Conservation (phyloP, 1,140 invertebrate species). For the Pachyrhynchus sulphureomaculatus region DNA sequence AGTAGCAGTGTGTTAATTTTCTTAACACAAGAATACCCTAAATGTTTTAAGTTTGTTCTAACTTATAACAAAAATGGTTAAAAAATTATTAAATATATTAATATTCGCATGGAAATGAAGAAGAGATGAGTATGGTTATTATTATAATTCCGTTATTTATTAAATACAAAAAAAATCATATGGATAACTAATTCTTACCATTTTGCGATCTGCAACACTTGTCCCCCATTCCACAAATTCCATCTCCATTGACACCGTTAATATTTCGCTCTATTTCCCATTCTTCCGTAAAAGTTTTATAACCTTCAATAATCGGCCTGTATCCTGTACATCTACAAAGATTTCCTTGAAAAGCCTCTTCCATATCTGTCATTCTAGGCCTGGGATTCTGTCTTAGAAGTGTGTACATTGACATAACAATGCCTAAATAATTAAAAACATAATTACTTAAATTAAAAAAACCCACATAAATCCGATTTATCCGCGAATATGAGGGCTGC, state of each 20-base stretch:
- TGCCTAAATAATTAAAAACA: constrained; percentile 51
- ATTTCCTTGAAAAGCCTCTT: constrained; percentile 86
- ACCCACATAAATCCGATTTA: too few relatives aligned
- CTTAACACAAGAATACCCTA: too few relatives aligned
- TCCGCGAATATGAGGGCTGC: too few relatives aligned
- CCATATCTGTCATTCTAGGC: constrained; percentile 72
- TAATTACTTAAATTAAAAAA: background rate
- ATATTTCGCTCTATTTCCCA: constrained; percentile 59
- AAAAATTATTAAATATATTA: too few relatives aligned
- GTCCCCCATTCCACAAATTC: constrained; percentile 60
- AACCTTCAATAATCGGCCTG: constrained; percentile 86
- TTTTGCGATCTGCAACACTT: constrained; percentile 57
- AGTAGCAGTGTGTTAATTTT: too few relatives aligned
- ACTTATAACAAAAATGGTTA: too few relatives aligned
- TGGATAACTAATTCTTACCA: too few relatives aligned
- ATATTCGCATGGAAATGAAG: too few relatives aligned
- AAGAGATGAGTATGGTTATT: too few relatives aligned
- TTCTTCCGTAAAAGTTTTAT: constrained; percentile 78
- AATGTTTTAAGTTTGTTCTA: too few relatives aligned
- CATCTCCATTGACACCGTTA: constrained; percentile 31
- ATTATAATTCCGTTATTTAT: too few relatives aligned
- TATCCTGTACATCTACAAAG: constrained; percentile 90
- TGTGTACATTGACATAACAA: constrained; percentile 94
- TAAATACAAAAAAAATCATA: too few relatives aligned
- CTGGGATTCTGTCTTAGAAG: constrained; percentile 67